Percentiles rank a stretch among this genome's conserved stretches.
phyloP scores from a whole-genome alignment of 2,113 vertebrate genomes.

The Cygnus buccinator region DNA sequence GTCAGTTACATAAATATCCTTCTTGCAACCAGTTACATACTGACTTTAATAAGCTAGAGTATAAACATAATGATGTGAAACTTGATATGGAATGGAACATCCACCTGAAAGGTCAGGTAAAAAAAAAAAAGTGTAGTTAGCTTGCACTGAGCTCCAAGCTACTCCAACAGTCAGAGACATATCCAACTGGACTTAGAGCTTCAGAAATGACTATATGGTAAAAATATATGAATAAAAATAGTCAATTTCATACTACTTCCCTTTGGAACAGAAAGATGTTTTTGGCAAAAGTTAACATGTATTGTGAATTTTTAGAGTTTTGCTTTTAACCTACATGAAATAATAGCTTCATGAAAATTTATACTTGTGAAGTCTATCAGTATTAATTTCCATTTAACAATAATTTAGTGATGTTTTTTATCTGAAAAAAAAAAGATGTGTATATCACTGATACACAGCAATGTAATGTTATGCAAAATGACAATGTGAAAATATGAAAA shows the following conservation, averaged over 20 bases:
- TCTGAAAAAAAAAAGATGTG: neutral
- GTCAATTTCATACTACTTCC: neutral
- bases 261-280: neutral
- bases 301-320: neutral
- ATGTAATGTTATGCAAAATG: neutral
- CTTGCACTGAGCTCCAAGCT: neutral
- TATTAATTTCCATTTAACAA: neutral
- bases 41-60: neutral
- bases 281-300: neutral
- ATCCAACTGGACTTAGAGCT: neutral
- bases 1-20: neutral
- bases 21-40: neutral
- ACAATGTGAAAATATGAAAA: neutral
- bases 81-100: neutral
- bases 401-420: neutral
- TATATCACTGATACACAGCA: neutral
- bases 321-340: neutral
- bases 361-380: neutral
- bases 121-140: neutral
- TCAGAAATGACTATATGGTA: neutral
- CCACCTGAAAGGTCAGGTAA: neutral
- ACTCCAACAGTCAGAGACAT: neutral
- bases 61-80: neutral
- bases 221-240: neutral
- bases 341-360: neutral